Conservation (phyloP, 2,888 invertebrate genomes). For the Melikaiella ostensackeni region DNA sequence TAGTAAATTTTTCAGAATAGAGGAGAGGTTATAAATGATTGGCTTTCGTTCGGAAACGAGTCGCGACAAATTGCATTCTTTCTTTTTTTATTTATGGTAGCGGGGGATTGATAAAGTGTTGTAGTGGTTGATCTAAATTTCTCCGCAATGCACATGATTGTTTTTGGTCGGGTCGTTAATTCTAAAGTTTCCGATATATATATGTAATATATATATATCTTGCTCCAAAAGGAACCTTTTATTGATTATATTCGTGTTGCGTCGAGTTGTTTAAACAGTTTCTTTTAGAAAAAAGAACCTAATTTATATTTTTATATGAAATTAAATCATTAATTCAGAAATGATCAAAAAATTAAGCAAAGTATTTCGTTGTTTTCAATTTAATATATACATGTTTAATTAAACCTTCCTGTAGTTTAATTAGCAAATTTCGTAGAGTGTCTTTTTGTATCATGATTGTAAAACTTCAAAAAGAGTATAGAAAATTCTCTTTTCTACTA, state of each 20-base stretch:
- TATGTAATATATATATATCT: background rate
- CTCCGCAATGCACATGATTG: background rate
- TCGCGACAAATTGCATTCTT: background rate
- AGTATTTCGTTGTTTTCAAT: too few relatives aligned
- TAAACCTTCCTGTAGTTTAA: background rate
- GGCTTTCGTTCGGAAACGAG: background rate
- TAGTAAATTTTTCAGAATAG: background rate
- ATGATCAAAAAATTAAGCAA: background rate
- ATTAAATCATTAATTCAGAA: background rate
- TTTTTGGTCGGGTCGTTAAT: background rate
- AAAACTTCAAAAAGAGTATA: background rate
- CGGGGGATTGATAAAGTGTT: background rate
- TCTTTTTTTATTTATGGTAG: background rate
- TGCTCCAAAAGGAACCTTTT: background rate
- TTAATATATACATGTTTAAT: background rate
- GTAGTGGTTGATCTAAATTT: background rate
- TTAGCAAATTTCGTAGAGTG: background rate
- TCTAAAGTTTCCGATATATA: background rate
- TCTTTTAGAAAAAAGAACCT: background rate
- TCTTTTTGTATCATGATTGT: too few relatives aligned
- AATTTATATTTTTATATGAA: background rate
- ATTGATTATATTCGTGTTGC: slow-evolving; percentile 16
- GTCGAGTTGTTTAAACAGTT: background rate
- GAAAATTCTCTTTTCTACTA: background rate
- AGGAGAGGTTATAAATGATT: slow-evolving; percentile 18